Conservation (phyloP, 2,797 vertebrate genomes). For the Sebastiscus tertius region DNA sequence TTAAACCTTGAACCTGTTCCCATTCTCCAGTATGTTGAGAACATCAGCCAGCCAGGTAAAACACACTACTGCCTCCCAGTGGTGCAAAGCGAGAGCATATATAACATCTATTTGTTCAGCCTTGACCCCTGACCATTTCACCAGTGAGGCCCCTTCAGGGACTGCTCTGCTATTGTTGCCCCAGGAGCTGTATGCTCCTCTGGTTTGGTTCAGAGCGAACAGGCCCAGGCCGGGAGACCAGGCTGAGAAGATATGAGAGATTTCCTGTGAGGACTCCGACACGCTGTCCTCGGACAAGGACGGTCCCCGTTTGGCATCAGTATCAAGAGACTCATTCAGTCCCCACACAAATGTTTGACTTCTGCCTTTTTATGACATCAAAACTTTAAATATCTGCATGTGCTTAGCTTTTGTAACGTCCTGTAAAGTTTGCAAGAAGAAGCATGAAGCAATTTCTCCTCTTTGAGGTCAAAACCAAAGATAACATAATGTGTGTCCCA, state of each 20-base stretch:
- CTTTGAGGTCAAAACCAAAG: conserved; percentile 9
- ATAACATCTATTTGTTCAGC: not conserved
- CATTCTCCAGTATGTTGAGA: not conserved
- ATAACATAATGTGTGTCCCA: conserved; percentile 1
- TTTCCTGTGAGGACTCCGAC: conserved; percentile 31
- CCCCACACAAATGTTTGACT: conserved; percentile 25
- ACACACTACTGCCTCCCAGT: conserved; percentile 63
- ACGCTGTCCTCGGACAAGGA: conserved; percentile 1
- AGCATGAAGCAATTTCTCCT: not conserved
- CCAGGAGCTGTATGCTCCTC: conserved; percentile 9
- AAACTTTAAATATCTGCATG: not conserved
- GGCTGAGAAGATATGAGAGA: conserved; percentile 24
- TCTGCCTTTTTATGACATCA: conserved; percentile 5
- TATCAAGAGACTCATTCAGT: not conserved
- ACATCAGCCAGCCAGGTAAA: conserved; percentile 1
- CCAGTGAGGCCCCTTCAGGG: not conserved
- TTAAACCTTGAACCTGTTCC: not conserved
- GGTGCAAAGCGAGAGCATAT: conserved; percentile 7
- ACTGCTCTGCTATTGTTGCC: not conserved
- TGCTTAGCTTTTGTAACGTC: not conserved
- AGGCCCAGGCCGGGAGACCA: not conserved
- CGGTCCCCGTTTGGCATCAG: not conserved
- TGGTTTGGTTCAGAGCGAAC: not conserved
- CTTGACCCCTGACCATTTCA: not conserved
- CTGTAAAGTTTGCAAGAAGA: not conserved